Base-by-base conservation (phyloP, 1,140 invertebrate species). In the Argopecten irradians region DNA sequence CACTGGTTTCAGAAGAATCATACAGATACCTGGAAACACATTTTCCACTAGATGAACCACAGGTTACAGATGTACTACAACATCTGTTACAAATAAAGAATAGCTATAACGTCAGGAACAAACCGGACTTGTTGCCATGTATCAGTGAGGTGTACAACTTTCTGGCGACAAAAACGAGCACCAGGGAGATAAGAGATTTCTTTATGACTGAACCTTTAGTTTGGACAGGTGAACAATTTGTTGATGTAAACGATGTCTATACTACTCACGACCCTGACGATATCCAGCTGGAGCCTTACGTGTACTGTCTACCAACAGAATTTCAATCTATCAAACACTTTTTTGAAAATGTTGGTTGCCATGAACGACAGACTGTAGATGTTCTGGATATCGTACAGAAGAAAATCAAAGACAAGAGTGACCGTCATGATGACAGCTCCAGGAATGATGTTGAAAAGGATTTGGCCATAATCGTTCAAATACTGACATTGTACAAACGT, bases 381-480 rank as follows among this genome's bases (percentile, higher is more conserved):
- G 55, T 71, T 71, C 55, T 71, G n/a, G 22, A 28, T 71, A 71
- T 71, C 28, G 55, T 71, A 28, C 55, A 71, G 55, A 28, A 28
- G 5, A 71, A 71, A 71, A 71, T 71, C 55, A 71, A 71, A 71
- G 22, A 1, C 28, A 71, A 71, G n/a, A 22, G 28, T 71, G 55
- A 71, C 28, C 5, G 36, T 13, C 55, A 71, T 28, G 5, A 5
- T 28, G 0, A 5, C 28, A 5, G 16, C 28, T 71, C 55, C 8
- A 71, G n/a, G 55, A 71, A 71, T 28, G 55, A 71, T 71, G 22
- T 19, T 14, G 82, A 71, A n/a, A 34, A 41, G 32, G 89, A 90
- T n/a, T 34, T 90, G 39, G 41, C 88, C 14, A 71, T 90, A 9
- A 71, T 43, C 32, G 19, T 90, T 13, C 87, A 86, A 86, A 90